Percentiles rank a stretch among this genome's conserved stretches.
These are phyloP conservation scores for Pseudomyrmex pallidus DNA, from an alignment of 1,140 invertebrate species.

Conservation along the genomic window DNA sequence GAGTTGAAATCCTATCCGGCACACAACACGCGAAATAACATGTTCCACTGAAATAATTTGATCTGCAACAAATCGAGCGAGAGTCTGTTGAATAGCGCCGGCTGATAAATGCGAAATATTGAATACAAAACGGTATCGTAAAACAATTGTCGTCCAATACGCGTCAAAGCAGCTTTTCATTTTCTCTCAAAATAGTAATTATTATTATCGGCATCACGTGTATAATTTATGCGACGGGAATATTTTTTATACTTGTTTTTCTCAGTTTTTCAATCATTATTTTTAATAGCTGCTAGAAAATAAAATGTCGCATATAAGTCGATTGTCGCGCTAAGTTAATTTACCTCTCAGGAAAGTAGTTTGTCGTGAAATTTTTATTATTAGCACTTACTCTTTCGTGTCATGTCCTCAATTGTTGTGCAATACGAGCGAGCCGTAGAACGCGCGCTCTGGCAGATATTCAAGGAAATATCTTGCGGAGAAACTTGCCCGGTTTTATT, in stretches of 20 bases:
- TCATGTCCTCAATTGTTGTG: not conserved
- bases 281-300: no score
- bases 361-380: not conserved
- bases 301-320: no score
- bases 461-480: constrained; percentile 11
- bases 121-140: not conserved
- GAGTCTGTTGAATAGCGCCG: not conserved
- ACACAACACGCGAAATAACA: constrained; percentile 3
- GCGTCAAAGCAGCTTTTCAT: no score
- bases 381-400: not conserved
- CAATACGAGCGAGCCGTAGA: not conserved
- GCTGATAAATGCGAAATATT: constrained; percentile 6
- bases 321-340: not conserved
- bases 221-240: not conserved
- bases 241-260: not conserved
- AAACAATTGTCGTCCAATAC: no score
- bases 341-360: not conserved
- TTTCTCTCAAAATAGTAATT: not conserved
- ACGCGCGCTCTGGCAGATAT: not conserved
- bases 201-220: not conserved
- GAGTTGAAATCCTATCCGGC: constrained; percentile 29
- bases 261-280: no score
- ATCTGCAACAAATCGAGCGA: not conserved
- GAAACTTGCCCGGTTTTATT: constrained; percentile 27
- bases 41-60: constrained; percentile 5